Base-by-base conservation (phyloP, 1,140 invertebrate genomes). In the Leguminivora glycinivorella region DNA sequence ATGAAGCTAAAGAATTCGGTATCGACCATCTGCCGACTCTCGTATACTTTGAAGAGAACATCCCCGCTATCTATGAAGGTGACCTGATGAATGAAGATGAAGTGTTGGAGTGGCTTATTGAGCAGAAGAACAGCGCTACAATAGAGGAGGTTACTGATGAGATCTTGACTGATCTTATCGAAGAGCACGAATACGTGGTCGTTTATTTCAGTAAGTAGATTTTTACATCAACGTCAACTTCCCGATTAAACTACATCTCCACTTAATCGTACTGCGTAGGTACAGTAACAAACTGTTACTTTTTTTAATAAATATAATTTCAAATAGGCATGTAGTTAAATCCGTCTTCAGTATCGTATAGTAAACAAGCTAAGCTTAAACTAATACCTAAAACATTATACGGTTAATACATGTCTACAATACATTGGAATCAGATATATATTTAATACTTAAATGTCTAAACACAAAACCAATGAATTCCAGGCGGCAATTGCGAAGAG, bases 141-240 rank as follows among this genome's bases (percentile, higher is more conserved):
- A 98, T 98, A 75, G 97, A 98, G 93, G 97, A 98, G 93, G 97
- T 98, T 19, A 98, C 97, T 0, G 97, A 98, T 86, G 97, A 98
- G 92, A 98, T 98, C 82, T 90, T 98, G 17, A 93, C 94, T 74
- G 95, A 96, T 83, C 93, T 98, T 6, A 97, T 98, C 76, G 95
- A 96, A 75, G 96, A 97, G 80, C 96, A 98, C 82, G 97, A 98
- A 94, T 98, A 98, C 87, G 97, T 98, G 14, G 97, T 97, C 22
- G 97, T 98, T 22, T 98, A 97, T 83, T 98, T 98, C 90, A 98
- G 97, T 95, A 90, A 93, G 94, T 94, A 56, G 67, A 29, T n/a
- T n/a, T n/a, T 43, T 43, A n/a, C 40, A n/a, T n/a, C 0, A 14
- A 34, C 34, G 9, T 34, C 12, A 10, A 10, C 34, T 34, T 34